A percentile compares a stretch with the other conserved stretches of the same genome.
Conservation (phyloP, 2,797 vertebrate genomes). For the Kryptolebias ocellatus region DNA sequence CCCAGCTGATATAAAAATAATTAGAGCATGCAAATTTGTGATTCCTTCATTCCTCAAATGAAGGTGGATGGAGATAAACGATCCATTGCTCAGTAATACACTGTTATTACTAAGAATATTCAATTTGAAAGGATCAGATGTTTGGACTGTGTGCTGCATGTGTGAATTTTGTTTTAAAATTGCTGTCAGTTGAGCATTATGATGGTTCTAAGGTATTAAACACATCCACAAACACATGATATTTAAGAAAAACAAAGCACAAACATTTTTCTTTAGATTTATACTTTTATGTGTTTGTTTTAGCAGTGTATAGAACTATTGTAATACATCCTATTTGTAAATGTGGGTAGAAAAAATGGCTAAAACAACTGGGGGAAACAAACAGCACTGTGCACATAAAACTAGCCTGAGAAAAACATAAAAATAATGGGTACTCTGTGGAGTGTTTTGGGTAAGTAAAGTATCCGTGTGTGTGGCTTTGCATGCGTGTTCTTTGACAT, state of each 20-base stretch:
- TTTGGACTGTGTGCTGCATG: neutral
- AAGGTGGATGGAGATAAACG: neutral
- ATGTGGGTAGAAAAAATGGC: slow-evolving; percentile 6
- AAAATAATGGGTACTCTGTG: slow-evolving; percentile 59
- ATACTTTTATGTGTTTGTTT: too few relatives aligned
- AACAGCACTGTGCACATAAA: slow-evolving; percentile 16
- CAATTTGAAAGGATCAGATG: slow-evolving; percentile 17
- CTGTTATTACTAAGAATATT: neutral
- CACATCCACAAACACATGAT: too few relatives aligned
- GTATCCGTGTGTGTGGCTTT: neutral
- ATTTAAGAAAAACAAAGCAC: too few relatives aligned
- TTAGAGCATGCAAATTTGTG: slow-evolving; percentile 59
- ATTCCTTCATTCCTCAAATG: slow-evolving; percentile 26
- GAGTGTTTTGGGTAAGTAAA: slow-evolving; percentile 24
- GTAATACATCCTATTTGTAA: neutral
- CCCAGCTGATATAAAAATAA: slow-evolving; percentile 76
- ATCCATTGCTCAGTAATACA: slow-evolving; percentile 33
- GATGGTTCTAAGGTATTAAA: neutral
- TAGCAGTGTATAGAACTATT: too few relatives aligned
- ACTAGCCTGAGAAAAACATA: slow-evolving; percentile 18
- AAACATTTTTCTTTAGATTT: too few relatives aligned
- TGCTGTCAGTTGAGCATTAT: neutral
- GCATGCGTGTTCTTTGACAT: slow-evolving; percentile 19
- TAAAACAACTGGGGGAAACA: neutral
- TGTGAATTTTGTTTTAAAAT: neutral